Percentiles rank a stretch among this genome's conserved stretches.
Conservation (phyloP, 2,888 invertebrate genomes). For the Leucoptera coffeella region DNA sequence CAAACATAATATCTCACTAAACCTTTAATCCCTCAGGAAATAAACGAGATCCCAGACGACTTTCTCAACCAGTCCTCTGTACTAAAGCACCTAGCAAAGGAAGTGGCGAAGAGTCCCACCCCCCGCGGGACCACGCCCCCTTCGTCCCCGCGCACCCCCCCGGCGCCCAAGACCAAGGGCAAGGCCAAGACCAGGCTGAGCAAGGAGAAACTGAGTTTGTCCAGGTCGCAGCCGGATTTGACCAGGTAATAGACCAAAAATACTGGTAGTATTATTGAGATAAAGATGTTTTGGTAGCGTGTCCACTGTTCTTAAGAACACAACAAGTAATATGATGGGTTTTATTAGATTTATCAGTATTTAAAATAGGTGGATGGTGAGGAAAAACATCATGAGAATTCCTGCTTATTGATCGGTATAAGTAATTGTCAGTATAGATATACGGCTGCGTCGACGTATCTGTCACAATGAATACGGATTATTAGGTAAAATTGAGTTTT, state of each 20-base stretch:
- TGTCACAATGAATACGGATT: no score
- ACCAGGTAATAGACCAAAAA: slow-evolving; percentile 42
- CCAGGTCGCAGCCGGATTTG: slow-evolving; percentile 80
- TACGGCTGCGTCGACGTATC: no score
- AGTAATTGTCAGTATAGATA: no score
- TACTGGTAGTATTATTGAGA: no score
- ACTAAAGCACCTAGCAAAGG: slow-evolving; percentile 77
- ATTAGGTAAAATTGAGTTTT: no score
- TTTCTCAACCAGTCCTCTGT: slow-evolving; percentile 79
- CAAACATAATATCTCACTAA: no score
- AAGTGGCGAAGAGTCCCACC: slow-evolving; percentile 53
- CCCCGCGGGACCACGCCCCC: slow-evolving; percentile 28
- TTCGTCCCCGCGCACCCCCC: slow-evolving; percentile 20
- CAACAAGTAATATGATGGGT: background rate
- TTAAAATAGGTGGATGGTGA: background rate
- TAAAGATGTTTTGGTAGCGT: no score
- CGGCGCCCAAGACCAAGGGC: slow-evolving; percentile 12
- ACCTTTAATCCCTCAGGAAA: slow-evolving; percentile 49
- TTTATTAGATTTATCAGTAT: background rate
- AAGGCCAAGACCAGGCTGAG: slow-evolving; percentile 25
- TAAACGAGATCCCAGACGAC: slow-evolving; percentile 80
- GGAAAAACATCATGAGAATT: no score
- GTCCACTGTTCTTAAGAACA: no score
- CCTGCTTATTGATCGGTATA: no score
- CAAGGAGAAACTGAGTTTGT: slow-evolving; percentile 49